phyloP scores from a whole-genome alignment of 1,140 invertebrate genomes.

The Eumaeus atala region DNA sequence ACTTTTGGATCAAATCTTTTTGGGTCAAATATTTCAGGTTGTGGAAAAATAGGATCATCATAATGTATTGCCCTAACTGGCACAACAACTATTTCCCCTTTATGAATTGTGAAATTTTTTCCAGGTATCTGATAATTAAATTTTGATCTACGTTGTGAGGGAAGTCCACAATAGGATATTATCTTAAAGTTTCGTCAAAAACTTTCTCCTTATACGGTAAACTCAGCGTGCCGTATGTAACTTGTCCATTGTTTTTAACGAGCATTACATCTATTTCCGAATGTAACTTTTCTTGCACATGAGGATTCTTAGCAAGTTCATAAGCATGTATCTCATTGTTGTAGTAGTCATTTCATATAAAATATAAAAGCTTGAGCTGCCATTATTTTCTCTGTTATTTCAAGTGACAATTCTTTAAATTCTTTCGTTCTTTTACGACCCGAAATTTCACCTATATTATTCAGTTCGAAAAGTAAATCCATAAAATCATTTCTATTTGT shows the following conservation, averaged over 20 bases:
- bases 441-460: neutral
- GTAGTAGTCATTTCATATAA: neutral
- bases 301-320: constrained; percentile 23
- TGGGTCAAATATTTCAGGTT: neutral
- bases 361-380: neutral
- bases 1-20: neutral
- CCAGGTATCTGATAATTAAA: constrained; percentile 70
- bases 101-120: constrained; percentile 60
- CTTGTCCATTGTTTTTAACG: constrained; percentile 31
- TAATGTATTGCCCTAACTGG: constrained; percentile 21
- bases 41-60: constrained; percentile 4
- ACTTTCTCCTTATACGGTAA: neutral
- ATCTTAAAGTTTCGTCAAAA: constrained; percentile 71
- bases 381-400: neutral
- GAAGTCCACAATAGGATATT: constrained; percentile 72
- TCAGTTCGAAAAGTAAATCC: neutral
- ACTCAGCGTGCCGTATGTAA: constrained; percentile 34
- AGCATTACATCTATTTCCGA: neutral
- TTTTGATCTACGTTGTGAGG: constrained; percentile 66
- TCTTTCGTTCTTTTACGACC: neutral
- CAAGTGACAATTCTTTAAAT: neutral
- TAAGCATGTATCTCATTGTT: neutral
- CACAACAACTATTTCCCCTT: constrained; percentile 34
- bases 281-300: constrained; percentile 44
- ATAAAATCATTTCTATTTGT: constrained; percentile 2